A percentile compares a stretch with the other conserved stretches of the same genome.
Evolutionary conservation across 1,140 invertebrate genomes (phyloP).

Genomic region (Hycleus cichorii): DNA sequence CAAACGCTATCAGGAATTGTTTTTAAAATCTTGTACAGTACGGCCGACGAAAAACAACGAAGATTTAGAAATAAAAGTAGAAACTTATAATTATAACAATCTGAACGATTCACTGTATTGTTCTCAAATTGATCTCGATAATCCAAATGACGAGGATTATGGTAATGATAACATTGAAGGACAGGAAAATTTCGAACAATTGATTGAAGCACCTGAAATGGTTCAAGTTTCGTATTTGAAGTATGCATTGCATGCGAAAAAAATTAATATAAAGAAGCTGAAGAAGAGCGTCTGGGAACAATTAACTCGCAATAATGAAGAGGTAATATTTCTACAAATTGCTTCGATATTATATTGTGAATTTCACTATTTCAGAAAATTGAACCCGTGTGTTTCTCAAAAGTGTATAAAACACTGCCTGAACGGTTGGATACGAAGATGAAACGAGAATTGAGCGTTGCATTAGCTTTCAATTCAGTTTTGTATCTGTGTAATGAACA

Average conservation of each 20-base stretch:
- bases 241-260: conserved; percentile 70
- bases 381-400: no score
- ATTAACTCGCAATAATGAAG: conserved; percentile 27
- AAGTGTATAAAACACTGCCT: no score
- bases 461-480: no score
- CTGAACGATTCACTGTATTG: conserved; percentile 31
- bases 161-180: no score
- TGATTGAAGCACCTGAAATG: conserved; percentile 50
- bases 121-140: conserved; percentile 6
- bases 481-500: no score
- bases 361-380: no score
- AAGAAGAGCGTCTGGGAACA: conserved; percentile 64
- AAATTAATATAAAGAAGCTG: conserved; percentile 70
- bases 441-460: no score
- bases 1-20: conserved; percentile 1
- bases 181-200: conserved; percentile 39
- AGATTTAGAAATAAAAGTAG: conserved; percentile 35
- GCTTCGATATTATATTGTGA: no score
- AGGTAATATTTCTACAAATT: no score
- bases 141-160: no score
- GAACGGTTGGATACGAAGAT: no score
- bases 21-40: neutral
- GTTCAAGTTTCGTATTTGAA: conserved; percentile 60
- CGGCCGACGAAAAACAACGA: conserved; percentile 31
- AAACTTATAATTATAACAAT: conserved; percentile 32